phyloP scores from a whole-genome alignment of 2,888 invertebrate genomes.

The Drosophila bunnanda region DNA sequence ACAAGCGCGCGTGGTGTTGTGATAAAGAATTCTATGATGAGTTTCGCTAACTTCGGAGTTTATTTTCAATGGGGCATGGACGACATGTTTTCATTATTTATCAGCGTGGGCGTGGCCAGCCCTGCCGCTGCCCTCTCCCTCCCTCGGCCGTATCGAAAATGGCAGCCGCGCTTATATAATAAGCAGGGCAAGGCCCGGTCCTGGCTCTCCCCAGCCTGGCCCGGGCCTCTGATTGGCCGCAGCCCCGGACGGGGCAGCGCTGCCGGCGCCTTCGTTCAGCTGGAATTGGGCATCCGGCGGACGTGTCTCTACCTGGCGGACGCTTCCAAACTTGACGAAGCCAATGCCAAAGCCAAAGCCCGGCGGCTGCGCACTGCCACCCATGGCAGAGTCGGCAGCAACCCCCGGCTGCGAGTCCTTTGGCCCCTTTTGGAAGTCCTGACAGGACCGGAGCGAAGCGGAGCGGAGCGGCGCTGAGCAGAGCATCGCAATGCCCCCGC shows the following conservation, averaged over 20 bases:
- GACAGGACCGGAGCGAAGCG: slow-evolving; percentile 53
- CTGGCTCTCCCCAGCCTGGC: neutral
- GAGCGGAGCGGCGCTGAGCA: slow-evolving; percentile 43
- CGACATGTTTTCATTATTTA: slow-evolving; percentile 83
- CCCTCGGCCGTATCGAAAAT: slow-evolving; percentile 62
- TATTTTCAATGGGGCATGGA: slow-evolving; percentile 80
- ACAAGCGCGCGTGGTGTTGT: slow-evolving; percentile 84
- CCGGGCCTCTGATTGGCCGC: slow-evolving; percentile 57
- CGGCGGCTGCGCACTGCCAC: slow-evolving; percentile 61
- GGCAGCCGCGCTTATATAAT: slow-evolving; percentile 67
- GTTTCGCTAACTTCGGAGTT: slow-evolving; percentile 83
- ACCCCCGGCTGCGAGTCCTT: neutral
- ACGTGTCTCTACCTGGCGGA: slow-evolving; percentile 48
- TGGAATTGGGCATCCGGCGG: slow-evolving; percentile 67
- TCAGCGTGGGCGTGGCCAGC: slow-evolving; percentile 77
- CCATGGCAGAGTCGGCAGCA: neutral
- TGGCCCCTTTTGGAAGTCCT: slow-evolving; percentile 6
- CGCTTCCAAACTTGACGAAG: slow-evolving; percentile 68
- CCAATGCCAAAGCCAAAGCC: slow-evolving; percentile 57
- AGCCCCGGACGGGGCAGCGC: slow-evolving; percentile 15
- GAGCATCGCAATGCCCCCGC: slow-evolving; percentile 64
- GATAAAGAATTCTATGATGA: slow-evolving; percentile 85
- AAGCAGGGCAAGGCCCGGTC: neutral
- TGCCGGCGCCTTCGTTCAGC: slow-evolving; percentile 68
- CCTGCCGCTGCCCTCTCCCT: neutral